A percentile compares a stretch with the other conserved stretches of the same genome.
Conservation (phyloP, 1,140 invertebrate species). For the Drosophila lacertosa region DNA sequence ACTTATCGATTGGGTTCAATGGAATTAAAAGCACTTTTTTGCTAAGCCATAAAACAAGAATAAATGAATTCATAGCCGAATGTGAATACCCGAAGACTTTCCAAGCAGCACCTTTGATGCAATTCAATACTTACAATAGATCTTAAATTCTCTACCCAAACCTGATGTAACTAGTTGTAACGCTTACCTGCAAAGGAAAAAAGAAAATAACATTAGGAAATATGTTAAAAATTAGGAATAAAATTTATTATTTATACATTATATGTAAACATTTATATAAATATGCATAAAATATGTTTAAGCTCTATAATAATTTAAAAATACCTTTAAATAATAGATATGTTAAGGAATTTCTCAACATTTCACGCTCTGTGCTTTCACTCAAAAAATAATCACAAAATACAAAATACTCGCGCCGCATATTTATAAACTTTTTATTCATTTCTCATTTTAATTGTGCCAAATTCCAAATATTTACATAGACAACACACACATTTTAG, state of each 20-base stretch:
- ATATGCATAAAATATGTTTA: background rate
- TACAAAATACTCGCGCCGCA: background rate
- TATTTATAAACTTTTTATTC: slow-evolving; percentile 6
- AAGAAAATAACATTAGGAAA: background rate
- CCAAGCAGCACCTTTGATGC: background rate
- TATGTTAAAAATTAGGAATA: background rate
- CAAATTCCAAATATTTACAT: slow-evolving; percentile 20
- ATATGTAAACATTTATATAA: too few relatives aligned
- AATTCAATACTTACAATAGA: slow-evolving; percentile 8
- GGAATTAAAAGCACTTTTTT: background rate
- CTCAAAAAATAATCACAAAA: slow-evolving; percentile 3
- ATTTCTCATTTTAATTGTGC: slow-evolving; percentile 21
- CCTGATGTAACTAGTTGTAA: background rate
- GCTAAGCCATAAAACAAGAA: background rate
- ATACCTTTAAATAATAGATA: background rate
- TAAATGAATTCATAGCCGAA: too few relatives aligned
- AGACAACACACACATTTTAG: slow-evolving; percentile 9
- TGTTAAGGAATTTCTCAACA: slow-evolving; percentile 1
- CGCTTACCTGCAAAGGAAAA: slow-evolving; percentile 28
- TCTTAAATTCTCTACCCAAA: background rate
- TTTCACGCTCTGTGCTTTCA: slow-evolving; percentile 13
- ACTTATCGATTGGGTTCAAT: slow-evolving; percentile 10
- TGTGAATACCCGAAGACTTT: background rate
- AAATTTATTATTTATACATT: too few relatives aligned
- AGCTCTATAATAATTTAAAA: too few relatives aligned